Conservation (phyloP, 2,888 invertebrate species). For the Cylloceria caligata region DNA sequence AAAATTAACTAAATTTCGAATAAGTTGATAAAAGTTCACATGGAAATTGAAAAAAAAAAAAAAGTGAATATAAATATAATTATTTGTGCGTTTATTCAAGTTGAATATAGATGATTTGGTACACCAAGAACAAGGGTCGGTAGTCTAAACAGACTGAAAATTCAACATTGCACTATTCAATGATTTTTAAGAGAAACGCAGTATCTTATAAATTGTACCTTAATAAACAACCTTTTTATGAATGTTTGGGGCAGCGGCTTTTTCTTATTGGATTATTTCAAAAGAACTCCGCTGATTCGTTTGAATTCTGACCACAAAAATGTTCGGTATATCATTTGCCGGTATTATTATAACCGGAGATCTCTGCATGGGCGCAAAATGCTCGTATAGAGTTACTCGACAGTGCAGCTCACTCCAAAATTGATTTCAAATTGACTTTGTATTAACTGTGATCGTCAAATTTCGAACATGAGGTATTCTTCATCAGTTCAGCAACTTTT, state of each 20-base stretch:
- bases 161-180: background rate
- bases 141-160: background rate
- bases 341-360: background rate
- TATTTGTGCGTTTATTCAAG: slow-evolving; percentile 12
- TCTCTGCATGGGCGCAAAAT: too few species aligned
- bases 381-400: background rate
- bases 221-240: background rate
- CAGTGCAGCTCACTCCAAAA: background rate
- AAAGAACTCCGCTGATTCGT: background rate
- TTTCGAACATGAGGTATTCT: too few species aligned
- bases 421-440: background rate
- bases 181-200: background rate
- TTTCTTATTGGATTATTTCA: background rate
- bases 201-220: background rate
- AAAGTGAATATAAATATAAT: background rate
- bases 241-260: background rate
- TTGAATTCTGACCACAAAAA: too few species aligned
- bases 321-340: background rate
- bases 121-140: background rate
- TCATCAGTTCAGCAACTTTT: too few species aligned
- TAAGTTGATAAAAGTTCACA: background rate
- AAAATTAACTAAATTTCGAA: background rate
- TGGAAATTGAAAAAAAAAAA: background rate
- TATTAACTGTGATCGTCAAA: background rate
- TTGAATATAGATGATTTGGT: slow-evolving; percentile 7